These are phyloP conservation scores for Lasioglossum oenotherae DNA, from an alignment of 2,888 invertebrate genomes.

Conservation along the genomic window DNA sequence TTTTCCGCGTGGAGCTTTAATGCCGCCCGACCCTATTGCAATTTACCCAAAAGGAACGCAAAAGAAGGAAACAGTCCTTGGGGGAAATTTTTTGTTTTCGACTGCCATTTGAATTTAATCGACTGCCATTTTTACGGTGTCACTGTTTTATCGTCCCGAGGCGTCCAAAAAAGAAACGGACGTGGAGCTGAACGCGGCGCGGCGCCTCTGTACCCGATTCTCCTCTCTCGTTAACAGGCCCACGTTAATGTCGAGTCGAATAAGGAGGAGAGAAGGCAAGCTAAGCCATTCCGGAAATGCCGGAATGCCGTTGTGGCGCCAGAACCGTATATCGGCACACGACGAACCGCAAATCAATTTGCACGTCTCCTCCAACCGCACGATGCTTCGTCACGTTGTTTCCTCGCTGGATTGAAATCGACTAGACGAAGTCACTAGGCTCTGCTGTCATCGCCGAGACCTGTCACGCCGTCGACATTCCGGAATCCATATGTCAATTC, in stretches of 20 bases:
- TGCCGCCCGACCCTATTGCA: neutral
- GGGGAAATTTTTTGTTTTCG: neutral
- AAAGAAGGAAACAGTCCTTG: neutral
- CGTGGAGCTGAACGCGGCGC: conserved; percentile 45
- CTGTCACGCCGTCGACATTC: conserved; percentile 37
- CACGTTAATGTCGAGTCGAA: conserved; percentile 72
- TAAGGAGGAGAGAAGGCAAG: conserved; percentile 61
- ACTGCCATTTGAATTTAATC: conserved; percentile 28
- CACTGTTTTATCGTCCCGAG: conserved; percentile 22
- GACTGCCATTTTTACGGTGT: conserved; percentile 23
- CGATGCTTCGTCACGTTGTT: conserved; percentile 44
- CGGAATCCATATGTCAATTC: neutral
- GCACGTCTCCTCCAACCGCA: conserved; percentile 64
- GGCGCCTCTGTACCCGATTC: conserved; percentile 67
- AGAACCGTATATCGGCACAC: conserved; percentile 73
- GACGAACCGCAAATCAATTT: conserved; percentile 80
- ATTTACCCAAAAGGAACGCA: neutral
- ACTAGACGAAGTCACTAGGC: conserved; percentile 48
- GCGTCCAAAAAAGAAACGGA: conserved; percentile 28
- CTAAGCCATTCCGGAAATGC: conserved; percentile 80
- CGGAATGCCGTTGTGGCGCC: conserved; percentile 80
- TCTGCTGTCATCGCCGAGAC: conserved; percentile 39
- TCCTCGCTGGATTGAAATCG: conserved; percentile 63
- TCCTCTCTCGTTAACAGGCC: conserved; percentile 74
- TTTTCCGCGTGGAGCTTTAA: neutral